Conservation (phyloP, 2,113 vertebrate genomes). For the Dasypus novemcinctus region DNA sequence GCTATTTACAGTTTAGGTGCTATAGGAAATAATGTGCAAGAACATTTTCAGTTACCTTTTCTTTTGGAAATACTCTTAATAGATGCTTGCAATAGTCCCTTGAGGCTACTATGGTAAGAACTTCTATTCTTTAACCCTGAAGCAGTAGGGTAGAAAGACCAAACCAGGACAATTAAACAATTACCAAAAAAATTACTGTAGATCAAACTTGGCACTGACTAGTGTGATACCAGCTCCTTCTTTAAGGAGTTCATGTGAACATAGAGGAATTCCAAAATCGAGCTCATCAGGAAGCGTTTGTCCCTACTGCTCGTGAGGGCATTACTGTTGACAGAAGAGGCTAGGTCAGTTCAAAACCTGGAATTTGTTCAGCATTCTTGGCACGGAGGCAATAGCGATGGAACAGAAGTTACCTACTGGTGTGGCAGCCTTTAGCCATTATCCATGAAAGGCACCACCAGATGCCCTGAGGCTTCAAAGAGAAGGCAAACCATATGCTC, state of each 20-base stretch:
- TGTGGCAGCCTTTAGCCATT: slow-evolving; percentile 72
- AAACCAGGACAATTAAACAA: background rate
- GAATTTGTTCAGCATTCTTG: slow-evolving; percentile 58
- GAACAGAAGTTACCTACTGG: slow-evolving; percentile 71
- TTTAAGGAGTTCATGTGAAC: background rate
- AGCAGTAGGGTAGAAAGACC: background rate
- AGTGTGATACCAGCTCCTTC: background rate
- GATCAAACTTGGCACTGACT: background rate
- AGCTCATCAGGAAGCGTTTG: background rate
- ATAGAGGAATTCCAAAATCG: background rate
- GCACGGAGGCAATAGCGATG: slow-evolving; percentile 24
- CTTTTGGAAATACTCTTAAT: background rate
- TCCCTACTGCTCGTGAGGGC: background rate
- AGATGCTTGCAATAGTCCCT: background rate
- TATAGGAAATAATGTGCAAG: background rate
- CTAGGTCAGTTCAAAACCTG: slow-evolving; percentile 23
- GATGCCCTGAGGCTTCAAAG: slow-evolving; percentile 67
- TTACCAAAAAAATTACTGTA: background rate
- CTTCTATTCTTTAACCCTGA: background rate
- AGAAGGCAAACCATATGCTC: slow-evolving; percentile 75
- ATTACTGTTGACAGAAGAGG: slow-evolving; percentile 29
- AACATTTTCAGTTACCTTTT: background rate
- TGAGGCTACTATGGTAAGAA: background rate
- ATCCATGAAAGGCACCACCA: slow-evolving; percentile 68
- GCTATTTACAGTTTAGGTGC: background rate